A percentile compares a stretch with the other conserved stretches of the same genome.
These are phyloP conservation scores for Tychaedon coryphoeus DNA, from an alignment of 2,113 vertebrate genomes.

Conservation along the genomic window DNA sequence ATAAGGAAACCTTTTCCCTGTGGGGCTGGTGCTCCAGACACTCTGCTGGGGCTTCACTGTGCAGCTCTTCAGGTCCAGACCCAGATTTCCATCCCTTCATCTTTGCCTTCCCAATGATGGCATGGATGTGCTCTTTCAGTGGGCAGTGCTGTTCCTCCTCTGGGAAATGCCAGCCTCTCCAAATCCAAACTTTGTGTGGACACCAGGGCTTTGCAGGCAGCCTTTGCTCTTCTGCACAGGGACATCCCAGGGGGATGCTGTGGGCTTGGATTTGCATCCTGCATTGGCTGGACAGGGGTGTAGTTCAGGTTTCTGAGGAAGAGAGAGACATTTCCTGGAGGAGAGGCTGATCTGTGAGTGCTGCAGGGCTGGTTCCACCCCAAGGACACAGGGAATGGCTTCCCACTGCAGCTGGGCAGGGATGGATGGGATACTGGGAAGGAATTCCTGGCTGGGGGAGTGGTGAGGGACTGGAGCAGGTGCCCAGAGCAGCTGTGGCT, in stretches of 20 bases:
- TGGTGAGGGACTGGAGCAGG: too few relatives aligned
- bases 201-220: background rate
- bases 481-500: too few relatives aligned
- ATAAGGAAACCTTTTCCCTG: accelerated
- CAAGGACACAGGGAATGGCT: background rate
- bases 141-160: background rate
- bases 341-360: accelerated
- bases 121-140: background rate
- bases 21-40: background rate
- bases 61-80: background rate
- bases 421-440: too few relatives aligned
- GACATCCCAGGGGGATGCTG: accelerated
- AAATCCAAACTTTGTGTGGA: accelerated
- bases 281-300: background rate
- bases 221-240: background rate
- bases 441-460: too few relatives aligned
- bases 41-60: background rate
- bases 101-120: accelerated
- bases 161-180: accelerated
- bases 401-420: too few relatives aligned
- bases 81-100: accelerated
- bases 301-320: accelerated
- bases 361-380: background rate
- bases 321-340: too few relatives aligned
- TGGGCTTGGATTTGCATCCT: background rate